Percentiles rank a stretch among this genome's conserved stretches.
phyloP scores from a whole-genome alignment of 1,140 invertebrate species.

The Drosophila eugracilis region DNA sequence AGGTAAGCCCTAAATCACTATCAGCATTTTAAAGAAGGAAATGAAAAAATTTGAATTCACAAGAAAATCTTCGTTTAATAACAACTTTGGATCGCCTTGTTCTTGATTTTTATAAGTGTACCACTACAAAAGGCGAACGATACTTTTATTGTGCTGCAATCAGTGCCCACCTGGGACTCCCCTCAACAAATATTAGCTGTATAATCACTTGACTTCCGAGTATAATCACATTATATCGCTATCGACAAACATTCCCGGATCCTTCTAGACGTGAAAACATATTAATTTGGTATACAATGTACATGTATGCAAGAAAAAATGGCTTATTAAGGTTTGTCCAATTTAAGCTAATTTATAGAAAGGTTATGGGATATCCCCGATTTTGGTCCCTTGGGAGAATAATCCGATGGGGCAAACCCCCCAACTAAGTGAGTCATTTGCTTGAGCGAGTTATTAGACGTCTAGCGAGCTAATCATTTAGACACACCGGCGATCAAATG shows the following conservation, averaged over 20 bases:
- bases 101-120: too few species aligned
- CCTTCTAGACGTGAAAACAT: neutral
- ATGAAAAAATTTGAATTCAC: too few species aligned
- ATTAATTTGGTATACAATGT: neutral
- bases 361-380: neutral
- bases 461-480: slow-evolving; percentile 4
- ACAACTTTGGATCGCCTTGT: too few species aligned
- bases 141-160: neutral
- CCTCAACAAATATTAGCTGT: neutral
- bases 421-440: slow-evolving; percentile 10
- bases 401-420: slow-evolving; percentile 11
- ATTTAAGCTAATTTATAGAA: neutral
- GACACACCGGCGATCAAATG: neutral
- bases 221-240: neutral
- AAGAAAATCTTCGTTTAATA: too few species aligned
- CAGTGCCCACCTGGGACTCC: slow-evolving; percentile 2
- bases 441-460: slow-evolving; percentile 1
- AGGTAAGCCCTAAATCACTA: too few species aligned
- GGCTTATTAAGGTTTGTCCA: neutral
- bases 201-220: neutral
- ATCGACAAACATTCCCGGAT: neutral
- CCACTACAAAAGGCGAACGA: neutral
- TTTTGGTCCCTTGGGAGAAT: neutral
- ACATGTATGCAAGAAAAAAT: neutral
- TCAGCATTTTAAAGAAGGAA: too few species aligned